Evolutionary conservation across 92 coral and sea anemone species (phyloP).

Genomic region (Phenganax subtilis): DNA sequence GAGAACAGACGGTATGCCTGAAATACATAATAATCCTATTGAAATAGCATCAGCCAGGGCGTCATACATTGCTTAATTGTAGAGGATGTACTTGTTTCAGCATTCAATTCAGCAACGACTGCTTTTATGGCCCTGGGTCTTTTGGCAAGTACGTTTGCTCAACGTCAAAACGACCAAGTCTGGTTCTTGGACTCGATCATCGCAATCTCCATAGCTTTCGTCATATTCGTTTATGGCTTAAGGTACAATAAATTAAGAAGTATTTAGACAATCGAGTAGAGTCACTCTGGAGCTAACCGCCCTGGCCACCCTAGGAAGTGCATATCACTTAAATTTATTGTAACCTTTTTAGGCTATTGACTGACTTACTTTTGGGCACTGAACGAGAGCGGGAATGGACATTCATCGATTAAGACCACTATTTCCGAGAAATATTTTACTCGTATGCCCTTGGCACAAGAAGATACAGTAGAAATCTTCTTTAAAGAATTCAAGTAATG

Average conservation of each 20-base stretch:
- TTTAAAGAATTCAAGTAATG: no score
- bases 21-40: no score
- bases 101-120: constrained; percentile 85
- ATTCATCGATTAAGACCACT: constrained; percentile 2
- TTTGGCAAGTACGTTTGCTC: constrained; percentile 64
- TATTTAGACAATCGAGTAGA: not conserved
- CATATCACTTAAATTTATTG: not conserved
- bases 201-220: constrained; percentile 72
- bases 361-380: constrained; percentile 27
- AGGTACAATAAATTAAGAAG: constrained; percentile 42
- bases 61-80: not conserved
- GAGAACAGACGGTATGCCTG: constrained; percentile 78
- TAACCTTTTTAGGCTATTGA: constrained; percentile 14
- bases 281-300: no score
- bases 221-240: constrained; percentile 65
- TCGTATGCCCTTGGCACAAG: not conserved
- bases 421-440: not conserved
- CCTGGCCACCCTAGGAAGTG: not conserved
- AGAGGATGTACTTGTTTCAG: constrained; percentile 37
- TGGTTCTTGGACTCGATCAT: constrained; percentile 90
- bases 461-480: not conserved
- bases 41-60: not conserved
- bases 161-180: constrained; percentile 61
- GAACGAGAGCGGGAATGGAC: constrained; percentile 18
- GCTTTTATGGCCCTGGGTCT: constrained; percentile 88